Base-by-base conservation (phyloP, 1,140 invertebrate genomes). In the Antheraea pernyi region DNA sequence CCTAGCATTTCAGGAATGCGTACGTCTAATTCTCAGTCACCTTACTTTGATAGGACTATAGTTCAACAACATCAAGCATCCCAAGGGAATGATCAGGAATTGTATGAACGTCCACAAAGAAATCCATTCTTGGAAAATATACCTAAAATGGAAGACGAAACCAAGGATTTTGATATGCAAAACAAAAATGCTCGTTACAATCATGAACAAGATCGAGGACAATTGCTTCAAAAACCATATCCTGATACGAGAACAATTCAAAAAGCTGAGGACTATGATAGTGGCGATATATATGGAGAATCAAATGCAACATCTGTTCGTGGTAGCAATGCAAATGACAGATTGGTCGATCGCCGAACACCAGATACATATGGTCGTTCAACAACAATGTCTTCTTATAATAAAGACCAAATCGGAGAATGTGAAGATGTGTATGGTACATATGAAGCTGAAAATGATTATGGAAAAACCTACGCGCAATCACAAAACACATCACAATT, bases 321-420 rank as follows among this genome's bases (percentile, higher is more conserved):
- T 72, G 39, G 77, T 9, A 83, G 77, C 72, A 76, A 76, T 65
- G 76, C 83, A 30, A 87, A 88, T 75, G 91, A 93, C 67, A 78
- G 88, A 60, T 77, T 89, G 68, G 78, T 86, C 9, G 96, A 97
- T 83, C 93, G 96, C 75, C 93, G 96, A 72, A 97, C 96, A 8
- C 97, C 97, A 0, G 97, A 97, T 80, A 95, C 96, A 16, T 97
- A 97, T 78, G 96, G 96, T 0, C 91, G 96, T 59, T 95, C 95
- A 16, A 94, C 90, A 58, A 86, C 91, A n/a, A 86, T 89, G 72
- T 77, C 87, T 19, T 74, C 83, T n/a, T 90, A 91, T 73, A 91
- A 79, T 65, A 91, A 89, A 74, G 88, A 91, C 9, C 92, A 94
- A 69, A 88, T 93, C 67, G 94, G 94, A 0, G 96, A 97, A 78